Base-by-base conservation (phyloP, 2,113 vertebrate species). In the Thunnus thynnus region DNA sequence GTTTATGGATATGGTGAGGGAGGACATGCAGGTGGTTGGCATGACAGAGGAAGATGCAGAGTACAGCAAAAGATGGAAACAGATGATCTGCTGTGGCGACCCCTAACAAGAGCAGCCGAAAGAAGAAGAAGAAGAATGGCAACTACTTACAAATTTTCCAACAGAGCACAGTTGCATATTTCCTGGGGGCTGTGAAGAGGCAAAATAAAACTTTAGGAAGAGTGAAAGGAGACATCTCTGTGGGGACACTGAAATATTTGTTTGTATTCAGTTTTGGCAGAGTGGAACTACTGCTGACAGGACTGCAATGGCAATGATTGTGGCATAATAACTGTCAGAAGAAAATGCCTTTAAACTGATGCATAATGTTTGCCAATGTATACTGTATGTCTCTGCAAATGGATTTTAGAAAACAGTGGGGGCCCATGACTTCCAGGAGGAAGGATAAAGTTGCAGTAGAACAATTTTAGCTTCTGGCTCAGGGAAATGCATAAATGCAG, bases 261-360 rank as follows among this genome's bases (percentile, higher is more conserved):
- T 56, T 48, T 76, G 63, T 44, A 11, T 57, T 72, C 4, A 14
- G 14, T 62, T 74, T 63, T 67, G 52, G 44, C 36, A 41, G 55
- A 72, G 66, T 41, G 56, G 46, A 76, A n/a, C 48, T 41, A 13
- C 30, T 30, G 73, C 82, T 82, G 55, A 79, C 71, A 55, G 47
- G 16, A 48, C 20, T 61, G 69, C 55, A 76, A 25, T 67, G 60
- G 18, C 36, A 57, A 65, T 57, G 16, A 78, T 25, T 70, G 36
- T 13, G 36, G 51, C 57, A 56, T 60, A 57, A 75, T 76, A 72
- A 77, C 14, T 47, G 9, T 18, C 32, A 72, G 1, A 5, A 36
- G 36, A 48, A 56, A 64, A n/a, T 2, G 55, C 25, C 2, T 32
- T 32, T 41, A 27, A 54, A 46, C 48, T 36, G 47, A 71, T 80